phyloP scores from a whole-genome alignment of 2,888 invertebrate genomes.

The Trissolcus brochymenae region DNA sequence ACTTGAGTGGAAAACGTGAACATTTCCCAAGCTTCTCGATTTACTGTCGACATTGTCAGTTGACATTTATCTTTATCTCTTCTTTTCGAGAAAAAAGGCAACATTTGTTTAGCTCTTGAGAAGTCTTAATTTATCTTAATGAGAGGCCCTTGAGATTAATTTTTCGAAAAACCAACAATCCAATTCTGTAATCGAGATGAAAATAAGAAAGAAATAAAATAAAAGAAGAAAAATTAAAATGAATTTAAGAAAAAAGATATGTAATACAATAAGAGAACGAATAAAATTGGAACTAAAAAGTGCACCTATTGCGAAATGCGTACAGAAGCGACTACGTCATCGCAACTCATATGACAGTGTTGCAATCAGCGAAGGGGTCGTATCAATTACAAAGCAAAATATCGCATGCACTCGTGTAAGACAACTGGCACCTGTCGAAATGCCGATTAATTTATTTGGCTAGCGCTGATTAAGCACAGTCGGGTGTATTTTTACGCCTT shows the following conservation, averaged over 20 bases:
- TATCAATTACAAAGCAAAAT: conserved; percentile 39
- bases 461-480: conserved; percentile 29
- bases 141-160: background rate
- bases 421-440: conserved; percentile 42
- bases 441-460: conserved; percentile 52
- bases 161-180: background rate
- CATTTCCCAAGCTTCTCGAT: conserved; percentile 29
- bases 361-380: background rate
- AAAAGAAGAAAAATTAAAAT: background rate
- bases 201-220: background rate
- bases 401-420: conserved; percentile 11
- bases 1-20: background rate
- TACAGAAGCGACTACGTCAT: conserved; percentile 4
- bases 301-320: background rate
- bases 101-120: conserved; percentile 4
- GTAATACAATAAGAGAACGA: background rate
- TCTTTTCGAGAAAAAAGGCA: background rate
- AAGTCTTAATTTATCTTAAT: too few relatives aligned
- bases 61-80: conserved; percentile 3
- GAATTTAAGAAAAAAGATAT: background rate
- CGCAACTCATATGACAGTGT: background rate
- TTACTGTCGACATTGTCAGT: conserved; percentile 12
- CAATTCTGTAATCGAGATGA: background rate
- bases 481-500: conserved; percentile 30
- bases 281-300: background rate